Base-by-base conservation (phyloP, 2,888 invertebrate genomes). In the Lordiphosa fenestrarum region DNA sequence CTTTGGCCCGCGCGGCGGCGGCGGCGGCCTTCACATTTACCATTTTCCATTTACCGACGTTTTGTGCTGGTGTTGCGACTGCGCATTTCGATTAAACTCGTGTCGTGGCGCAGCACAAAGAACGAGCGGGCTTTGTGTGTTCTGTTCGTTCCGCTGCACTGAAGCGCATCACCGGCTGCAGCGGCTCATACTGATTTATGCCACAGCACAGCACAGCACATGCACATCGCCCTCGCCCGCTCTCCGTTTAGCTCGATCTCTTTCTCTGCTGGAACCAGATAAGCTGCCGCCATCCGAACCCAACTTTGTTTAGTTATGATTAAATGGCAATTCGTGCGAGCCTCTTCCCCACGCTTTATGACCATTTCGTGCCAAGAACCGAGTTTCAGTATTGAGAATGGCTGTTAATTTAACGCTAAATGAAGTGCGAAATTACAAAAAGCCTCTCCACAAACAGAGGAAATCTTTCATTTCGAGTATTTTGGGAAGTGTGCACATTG, bases 341-440 rank as follows among this genome's bases (percentile, higher is more conserved):
- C 30, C 44, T 30, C 38, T n/a, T 35, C 33, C 15, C 30, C 30
- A 33, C 42, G 13, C 68, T 72, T 73, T 77, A 80, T 81, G 71
- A 60, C 42, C 56, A 53, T 49, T 75, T 66, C 76, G 80, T 82
- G 82, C 57, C 67, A 52, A 49, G 70, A 64, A 68, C 58, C 49
- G 49, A 52, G 66, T 62, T 57, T 44, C 47, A 46, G 55, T 33
- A 21, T 49, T 46, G 33, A 38, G 39, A 52, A 42, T 46, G 48
- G 59, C 70, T 75, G 59, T 77, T 81, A 76, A 81, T 80, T 81
- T 81, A 74, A 77, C 74, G 83, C 81, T 74, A 81, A 81, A 81
- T 81, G 81, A 81, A 81, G 81, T 81, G 81, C 83, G 81, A 83
- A 81, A 81, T 81, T 81, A 80, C 76, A 55, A 42, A 13, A 36